Percentiles rank a stretch among this genome's conserved stretches.
These are phyloP conservation scores for Pitangus sulphuratus DNA, from an alignment of 2,797 vertebrate species.

Conservation along the genomic window DNA sequence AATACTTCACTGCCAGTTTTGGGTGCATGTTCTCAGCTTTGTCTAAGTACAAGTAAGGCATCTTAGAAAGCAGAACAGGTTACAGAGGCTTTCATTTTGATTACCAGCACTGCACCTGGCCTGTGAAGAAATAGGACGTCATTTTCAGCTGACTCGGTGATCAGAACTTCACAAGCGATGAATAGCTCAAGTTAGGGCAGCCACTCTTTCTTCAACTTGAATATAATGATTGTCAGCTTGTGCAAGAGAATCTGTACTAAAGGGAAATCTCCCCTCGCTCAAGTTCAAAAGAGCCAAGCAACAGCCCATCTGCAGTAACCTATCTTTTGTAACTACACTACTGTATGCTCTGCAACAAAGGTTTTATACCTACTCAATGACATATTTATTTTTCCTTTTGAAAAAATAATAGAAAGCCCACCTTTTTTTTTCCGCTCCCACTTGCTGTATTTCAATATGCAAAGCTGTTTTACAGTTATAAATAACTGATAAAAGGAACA, in stretches of 20 bases:
- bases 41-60: not conserved
- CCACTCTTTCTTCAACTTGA: not conserved
- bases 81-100: not conserved
- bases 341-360: not conserved
- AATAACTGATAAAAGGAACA: not conserved
- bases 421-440: accelerated
- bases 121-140: not conserved
- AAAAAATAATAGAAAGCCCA: not conserved
- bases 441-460: not conserved
- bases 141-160: not conserved
- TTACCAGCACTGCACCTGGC: not conserved
- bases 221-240: not conserved
- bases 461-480: not conserved
- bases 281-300: not conserved
- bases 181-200: not conserved
- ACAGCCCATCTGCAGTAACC: not conserved
- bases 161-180: not conserved
- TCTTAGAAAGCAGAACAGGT: not conserved
- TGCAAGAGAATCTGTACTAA: not conserved
- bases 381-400: not conserved
- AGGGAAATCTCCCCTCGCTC: not conserved
- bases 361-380: not conserved
- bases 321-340: not conserved
- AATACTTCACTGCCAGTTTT: not conserved
- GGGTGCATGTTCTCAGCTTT: not conserved